Evolutionary conservation across 2,113 vertebrate species (phyloP), one percentile per base, ranked within the genome.

Genomic region (Chamaea fasciata): DNA sequence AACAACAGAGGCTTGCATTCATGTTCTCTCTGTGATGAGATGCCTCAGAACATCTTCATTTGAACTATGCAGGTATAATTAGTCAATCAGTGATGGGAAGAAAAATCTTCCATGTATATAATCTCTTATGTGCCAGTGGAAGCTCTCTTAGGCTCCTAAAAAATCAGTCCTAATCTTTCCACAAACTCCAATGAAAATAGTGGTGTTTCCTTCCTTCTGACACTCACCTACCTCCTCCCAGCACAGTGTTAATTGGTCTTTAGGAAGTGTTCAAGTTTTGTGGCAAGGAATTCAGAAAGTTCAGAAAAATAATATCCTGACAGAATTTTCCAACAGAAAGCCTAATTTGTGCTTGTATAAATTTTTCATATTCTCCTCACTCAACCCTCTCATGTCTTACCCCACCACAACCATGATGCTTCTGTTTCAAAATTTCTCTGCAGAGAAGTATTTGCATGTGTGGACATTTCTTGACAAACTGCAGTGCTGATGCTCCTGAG

Each of bases 61-160:
- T 90, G 88, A 95, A 88, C 60, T 86, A 33, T 71, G 37, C 22
- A 85, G 79, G 52, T 59, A 73, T 87, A 94, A 90, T 92, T 90
- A 96, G 50, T 84, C 68, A 76, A 23, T 83, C 67, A 57, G 70
- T 46, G 50, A 56, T 42, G 88, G 70, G 49, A 85, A 92, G 64
- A 14, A n/a, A 89, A 93, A 55, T 73, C 21, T 92, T 71, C 52
- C 13, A 53, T 22, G 23, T 81, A 94, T 67, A 90, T 73, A 57
- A 94, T 55, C 47, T 68, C 27, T 41, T 74, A 11, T n/a, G 55
- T 83, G 30, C n/a, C 50, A 91, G 70, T 18, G 4, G 47, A 90
- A 76, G 56, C 13, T 78, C 31, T 93, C 33, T 79, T 71, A 90
- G 30, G 15, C 31, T 92, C 37, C 39, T 74, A 76, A 88, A 83